phyloP scores from a whole-genome alignment of 2,888 invertebrate genomes.

The Xestia ashworthii region DNA sequence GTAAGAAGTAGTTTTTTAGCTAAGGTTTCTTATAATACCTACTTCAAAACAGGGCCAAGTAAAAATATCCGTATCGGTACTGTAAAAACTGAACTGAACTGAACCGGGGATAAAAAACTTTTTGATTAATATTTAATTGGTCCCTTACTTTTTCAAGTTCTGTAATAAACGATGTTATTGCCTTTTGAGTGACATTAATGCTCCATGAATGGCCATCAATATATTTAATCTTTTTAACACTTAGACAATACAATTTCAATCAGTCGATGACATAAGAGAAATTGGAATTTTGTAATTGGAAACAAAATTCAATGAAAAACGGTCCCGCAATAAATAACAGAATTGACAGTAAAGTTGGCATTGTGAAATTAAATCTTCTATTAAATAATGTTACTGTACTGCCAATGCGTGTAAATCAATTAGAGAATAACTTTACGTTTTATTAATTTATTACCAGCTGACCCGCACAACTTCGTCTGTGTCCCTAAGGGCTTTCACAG shows the following conservation, averaged over 20 bases:
- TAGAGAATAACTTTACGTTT: no score
- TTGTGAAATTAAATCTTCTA: background rate
- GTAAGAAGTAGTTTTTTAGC: no score
- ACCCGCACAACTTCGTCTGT: no score
- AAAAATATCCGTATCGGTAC: background rate
- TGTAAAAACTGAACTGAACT: constrained; percentile 11
- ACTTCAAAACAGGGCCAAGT: background rate
- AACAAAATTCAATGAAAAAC: constrained; percentile 43
- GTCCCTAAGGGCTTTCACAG: no score
- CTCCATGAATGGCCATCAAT: constrained; percentile 68
- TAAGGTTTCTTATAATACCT: no score
- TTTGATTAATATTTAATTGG: constrained; percentile 42
- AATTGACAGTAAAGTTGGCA: constrained; percentile 9
- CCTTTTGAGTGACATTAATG: constrained; percentile 59
- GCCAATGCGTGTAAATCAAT: no score
- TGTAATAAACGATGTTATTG: constrained; percentile 59
- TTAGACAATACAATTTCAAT: constrained; percentile 71
- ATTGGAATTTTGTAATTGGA: constrained; percentile 51
- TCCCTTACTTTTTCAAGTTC: constrained; percentile 48
- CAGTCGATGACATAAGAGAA: constrained; percentile 62
- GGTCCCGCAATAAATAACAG: constrained; percentile 32
- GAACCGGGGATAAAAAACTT: constrained; percentile 15
- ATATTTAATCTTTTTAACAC: constrained; percentile 69
- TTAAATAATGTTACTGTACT: no score
- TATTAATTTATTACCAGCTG: no score